Percentiles rank a stretch among this genome's conserved stretches.
phyloP scores from a whole-genome alignment of 2,888 invertebrate species.

The Rutpela maculata region DNA sequence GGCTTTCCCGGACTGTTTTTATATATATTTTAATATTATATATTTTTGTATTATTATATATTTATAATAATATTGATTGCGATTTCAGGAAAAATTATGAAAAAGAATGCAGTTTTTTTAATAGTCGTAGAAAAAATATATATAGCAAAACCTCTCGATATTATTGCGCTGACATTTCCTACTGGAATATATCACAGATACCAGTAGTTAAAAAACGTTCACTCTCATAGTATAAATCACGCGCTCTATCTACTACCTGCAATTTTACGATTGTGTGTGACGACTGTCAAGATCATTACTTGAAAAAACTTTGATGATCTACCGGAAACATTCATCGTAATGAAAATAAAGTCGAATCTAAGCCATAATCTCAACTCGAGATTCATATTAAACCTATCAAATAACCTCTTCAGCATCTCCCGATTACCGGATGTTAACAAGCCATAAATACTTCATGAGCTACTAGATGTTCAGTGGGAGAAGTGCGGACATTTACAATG shows the following conservation, averaged over 20 bases:
- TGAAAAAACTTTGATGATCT: constrained; percentile 31
- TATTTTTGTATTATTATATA: too few species aligned
- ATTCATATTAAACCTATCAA: constrained; percentile 39
- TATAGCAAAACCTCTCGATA: neutral
- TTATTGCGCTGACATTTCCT: neutral
- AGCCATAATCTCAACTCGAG: constrained; percentile 9
- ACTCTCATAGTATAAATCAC: constrained; percentile 10
- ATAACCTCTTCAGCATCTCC: constrained; percentile 38
- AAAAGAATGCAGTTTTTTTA: too few species aligned
- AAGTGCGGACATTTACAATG: constrained; percentile 33
- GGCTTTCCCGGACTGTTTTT: too few species aligned
- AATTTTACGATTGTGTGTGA: constrained; percentile 15
- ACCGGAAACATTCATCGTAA: constrained; percentile 35
- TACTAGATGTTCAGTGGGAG: constrained; percentile 15
- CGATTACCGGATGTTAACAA: constrained; percentile 34
- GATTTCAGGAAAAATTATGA: too few species aligned
- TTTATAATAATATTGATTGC: too few species aligned
- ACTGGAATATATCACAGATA: neutral
- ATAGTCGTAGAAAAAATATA: too few species aligned
- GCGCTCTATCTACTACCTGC: neutral
- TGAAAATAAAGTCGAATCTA: constrained; percentile 25
- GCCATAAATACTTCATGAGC: constrained; percentile 38
- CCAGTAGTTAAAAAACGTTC: neutral
- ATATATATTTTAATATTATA: too few species aligned
- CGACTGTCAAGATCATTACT: constrained; percentile 5